Conservation (phyloP, 2,888 invertebrate species). For the Agrochola macilenta region DNA sequence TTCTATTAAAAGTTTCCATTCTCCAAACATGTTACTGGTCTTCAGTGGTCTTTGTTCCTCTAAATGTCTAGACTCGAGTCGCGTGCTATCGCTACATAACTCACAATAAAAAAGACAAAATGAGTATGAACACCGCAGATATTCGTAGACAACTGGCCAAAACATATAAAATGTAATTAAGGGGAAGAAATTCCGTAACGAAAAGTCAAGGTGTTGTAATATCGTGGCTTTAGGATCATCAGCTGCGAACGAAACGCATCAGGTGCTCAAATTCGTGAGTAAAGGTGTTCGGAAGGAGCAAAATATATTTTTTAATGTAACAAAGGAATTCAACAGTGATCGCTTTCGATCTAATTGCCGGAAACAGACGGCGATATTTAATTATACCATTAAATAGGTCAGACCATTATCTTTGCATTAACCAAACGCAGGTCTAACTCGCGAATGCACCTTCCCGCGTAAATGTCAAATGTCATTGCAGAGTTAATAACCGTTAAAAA, state of each 20-base stretch:
- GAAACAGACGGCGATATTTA: slow-evolving; percentile 83
- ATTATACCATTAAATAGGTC: slow-evolving; percentile 85
- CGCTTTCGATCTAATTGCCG: slow-evolving; percentile 81
- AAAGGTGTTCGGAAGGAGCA: slow-evolving; percentile 82
- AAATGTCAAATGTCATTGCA: slow-evolving; percentile 74
- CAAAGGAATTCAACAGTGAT: slow-evolving; percentile 77
- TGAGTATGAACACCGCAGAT: slow-evolving; percentile 67
- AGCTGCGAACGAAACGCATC: slow-evolving; percentile 77
- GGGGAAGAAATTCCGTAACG: slow-evolving; percentile 84
- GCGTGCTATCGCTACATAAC: slow-evolving; percentile 50
- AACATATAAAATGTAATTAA: slow-evolving; percentile 79
- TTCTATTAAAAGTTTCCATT: slow-evolving; percentile 10
- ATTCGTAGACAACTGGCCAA: slow-evolving; percentile 70
- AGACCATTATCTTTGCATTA: slow-evolving; percentile 81
- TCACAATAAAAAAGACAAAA: slow-evolving; percentile 57
- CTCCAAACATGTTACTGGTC: slow-evolving; percentile 5
- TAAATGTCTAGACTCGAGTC: slow-evolving; percentile 32
- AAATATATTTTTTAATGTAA: slow-evolving; percentile 76
- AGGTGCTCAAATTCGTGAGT: slow-evolving; percentile 85
- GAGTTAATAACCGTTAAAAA: slow-evolving; percentile 40
- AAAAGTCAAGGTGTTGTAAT: slow-evolving; percentile 84
- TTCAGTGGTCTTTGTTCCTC: slow-evolving; percentile 35
- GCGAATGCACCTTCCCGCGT: slow-evolving; percentile 77
- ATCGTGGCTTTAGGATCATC: slow-evolving; percentile 76
- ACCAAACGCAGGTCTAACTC: slow-evolving; percentile 78